phyloP scores from a whole-genome alignment of 2,888 invertebrate species.

The Lagria hirta region DNA sequence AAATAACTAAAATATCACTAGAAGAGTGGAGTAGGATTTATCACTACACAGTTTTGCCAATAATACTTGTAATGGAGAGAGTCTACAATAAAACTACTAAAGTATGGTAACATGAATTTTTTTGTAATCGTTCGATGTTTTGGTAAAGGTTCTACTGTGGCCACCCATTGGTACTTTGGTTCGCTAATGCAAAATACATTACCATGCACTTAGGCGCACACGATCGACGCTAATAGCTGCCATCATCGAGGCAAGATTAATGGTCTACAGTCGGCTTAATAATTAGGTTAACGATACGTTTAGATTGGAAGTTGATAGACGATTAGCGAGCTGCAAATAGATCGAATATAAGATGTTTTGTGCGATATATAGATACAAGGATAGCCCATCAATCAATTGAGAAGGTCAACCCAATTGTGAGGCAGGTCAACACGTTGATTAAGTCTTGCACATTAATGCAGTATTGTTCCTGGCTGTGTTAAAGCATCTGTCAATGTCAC shows the following conservation, averaged over 20 bases:
- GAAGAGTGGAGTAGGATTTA: constrained; percentile 6
- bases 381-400: constrained; percentile 31
- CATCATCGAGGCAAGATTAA: constrained; percentile 33
- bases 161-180: constrained; percentile 18
- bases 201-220: constrained; percentile 28
- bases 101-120: constrained; percentile 44
- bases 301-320: constrained; percentile 32
- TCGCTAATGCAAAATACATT: constrained; percentile 19
- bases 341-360: constrained; percentile 22
- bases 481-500: constrained; percentile 33
- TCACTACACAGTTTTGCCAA: constrained; percentile 4
- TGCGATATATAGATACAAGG: constrained; percentile 21
- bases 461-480: constrained; percentile 30
- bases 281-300: constrained; percentile 32
- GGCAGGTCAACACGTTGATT: constrained; percentile 35
- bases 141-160: constrained; percentile 4
- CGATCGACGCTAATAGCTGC: constrained; percentile 31
- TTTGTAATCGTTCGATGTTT: constrained; percentile 1
- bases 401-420: constrained; percentile 35
- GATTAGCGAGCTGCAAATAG: constrained; percentile 31
- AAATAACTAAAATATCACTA: constrained; percentile 27
- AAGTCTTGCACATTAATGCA: constrained; percentile 32
- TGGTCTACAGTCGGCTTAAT: constrained; percentile 31
- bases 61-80: constrained; percentile 1
- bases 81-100: constrained; percentile 33